Evolutionary conservation across 2,797 vertebrate species (phyloP).

Genomic region (Pipistrellus pipistrellus): DNA sequence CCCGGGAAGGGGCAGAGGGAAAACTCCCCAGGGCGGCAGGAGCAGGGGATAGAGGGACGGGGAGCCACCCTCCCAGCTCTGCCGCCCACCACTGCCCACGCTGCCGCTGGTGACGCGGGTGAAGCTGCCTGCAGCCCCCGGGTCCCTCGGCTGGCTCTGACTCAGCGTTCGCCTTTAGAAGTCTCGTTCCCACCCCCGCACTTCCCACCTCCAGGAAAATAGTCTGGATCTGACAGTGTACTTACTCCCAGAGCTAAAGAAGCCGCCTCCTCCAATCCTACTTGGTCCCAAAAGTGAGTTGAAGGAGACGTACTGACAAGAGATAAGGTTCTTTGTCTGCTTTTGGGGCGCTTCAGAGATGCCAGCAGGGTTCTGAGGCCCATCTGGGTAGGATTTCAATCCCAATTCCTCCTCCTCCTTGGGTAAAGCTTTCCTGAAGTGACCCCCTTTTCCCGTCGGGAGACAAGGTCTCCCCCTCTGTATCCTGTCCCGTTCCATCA

Average conservation of each 20-base stretch:
- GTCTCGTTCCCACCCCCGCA: not conserved
- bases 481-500: not conserved
- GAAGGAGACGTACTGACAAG: not conserved
- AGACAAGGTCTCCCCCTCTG: not conserved
- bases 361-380: not conserved
- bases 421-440: not conserved
- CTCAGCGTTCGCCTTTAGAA: not conserved
- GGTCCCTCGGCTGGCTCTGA: not conserved
- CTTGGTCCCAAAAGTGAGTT: slow-evolving; percentile 12
- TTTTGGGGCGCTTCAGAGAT: not conserved
- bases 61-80: not conserved
- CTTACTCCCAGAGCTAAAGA: slow-evolving; percentile 2
- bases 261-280: not conserved
- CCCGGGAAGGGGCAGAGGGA: not conserved
- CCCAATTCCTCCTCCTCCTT: not conserved
- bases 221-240: not conserved
- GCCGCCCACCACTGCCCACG: not conserved
- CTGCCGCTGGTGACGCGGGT: not conserved
- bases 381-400: not conserved
- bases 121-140: not conserved
- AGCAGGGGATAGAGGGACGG: rapidly evolving
- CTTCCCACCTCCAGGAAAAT: not conserved
- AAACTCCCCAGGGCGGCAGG: not conserved
- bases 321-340: not conserved
- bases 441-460: not conserved